Evolutionary conservation across 2,797 vertebrate species (phyloP).

Genomic region (Parotocinclus haroldoi): DNA sequence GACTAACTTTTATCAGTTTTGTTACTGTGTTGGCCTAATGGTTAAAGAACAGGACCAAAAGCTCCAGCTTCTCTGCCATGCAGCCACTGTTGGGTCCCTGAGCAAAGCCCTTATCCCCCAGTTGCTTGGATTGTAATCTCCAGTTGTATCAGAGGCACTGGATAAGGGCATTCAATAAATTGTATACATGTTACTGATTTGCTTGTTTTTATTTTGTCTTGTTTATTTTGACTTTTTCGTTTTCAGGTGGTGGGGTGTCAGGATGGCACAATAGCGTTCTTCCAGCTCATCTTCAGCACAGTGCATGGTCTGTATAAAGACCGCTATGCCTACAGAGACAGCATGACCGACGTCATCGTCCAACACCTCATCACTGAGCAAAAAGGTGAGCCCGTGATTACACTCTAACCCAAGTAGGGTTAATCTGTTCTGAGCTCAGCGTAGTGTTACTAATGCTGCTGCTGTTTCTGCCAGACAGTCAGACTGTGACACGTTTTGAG

Average conservation of each 20-base stretch:
- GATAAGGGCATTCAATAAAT: too few relatives aligned
- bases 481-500: too few relatives aligned
- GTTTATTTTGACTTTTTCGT: too few relatives aligned
- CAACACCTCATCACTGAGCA: conserved; percentile 97
- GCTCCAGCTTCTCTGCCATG: too few relatives aligned
- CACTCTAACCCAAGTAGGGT: background rate
- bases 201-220: background rate
- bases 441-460: background rate
- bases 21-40: too few relatives aligned
- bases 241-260: conserved; percentile 94
- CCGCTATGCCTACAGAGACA: conserved; percentile 93
- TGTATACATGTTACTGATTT: background rate
- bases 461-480: too few relatives aligned
- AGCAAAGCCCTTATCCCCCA: too few relatives aligned
- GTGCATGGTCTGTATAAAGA: conserved; percentile 97
- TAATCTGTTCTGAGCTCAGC: background rate
- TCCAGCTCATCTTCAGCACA: conserved; percentile 95
- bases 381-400: conserved; percentile 76
- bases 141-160: too few relatives aligned
- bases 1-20: too few relatives aligned
- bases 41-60: too few relatives aligned
- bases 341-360: conserved; percentile 96
- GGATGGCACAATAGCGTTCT: conserved; percentile 94
- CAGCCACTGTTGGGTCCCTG: too few relatives aligned
- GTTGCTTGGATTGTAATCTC: too few relatives aligned